phyloP scores from a whole-genome alignment of 2,113 vertebrate species.

The Ginglymostoma cirratum region DNA sequence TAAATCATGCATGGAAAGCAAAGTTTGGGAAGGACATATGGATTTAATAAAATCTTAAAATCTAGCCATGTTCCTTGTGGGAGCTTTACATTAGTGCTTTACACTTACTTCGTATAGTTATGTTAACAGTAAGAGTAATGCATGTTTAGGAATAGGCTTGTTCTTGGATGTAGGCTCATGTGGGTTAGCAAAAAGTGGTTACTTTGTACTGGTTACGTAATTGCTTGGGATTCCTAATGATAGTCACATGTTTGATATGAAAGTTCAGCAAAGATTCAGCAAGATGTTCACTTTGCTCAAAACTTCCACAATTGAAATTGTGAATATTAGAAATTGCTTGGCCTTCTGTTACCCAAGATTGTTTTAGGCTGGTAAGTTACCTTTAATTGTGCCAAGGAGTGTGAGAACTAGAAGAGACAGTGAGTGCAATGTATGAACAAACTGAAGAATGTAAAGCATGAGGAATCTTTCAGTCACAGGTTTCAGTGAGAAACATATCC shows the following conservation, averaged over 20 bases:
- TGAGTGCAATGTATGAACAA: neutral
- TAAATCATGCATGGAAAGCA: too few relatives aligned
- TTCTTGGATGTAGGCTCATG: neutral
- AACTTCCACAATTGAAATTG: neutral
- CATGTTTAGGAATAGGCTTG: neutral
- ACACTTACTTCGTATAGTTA: neutral
- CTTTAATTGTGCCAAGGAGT: neutral
- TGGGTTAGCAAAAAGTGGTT: neutral
- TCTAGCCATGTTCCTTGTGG: neutral
- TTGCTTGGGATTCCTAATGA: neutral
- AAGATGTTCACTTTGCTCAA: neutral
- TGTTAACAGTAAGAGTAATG: neutral
- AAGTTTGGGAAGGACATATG: too few relatives aligned
- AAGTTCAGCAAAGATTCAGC: neutral
- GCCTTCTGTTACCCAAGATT: neutral
- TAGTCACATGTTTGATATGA: neutral
- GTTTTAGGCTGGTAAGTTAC: neutral
- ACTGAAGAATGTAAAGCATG: neutral
- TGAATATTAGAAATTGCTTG: neutral
- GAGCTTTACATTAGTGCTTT: neutral
- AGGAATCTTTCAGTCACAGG: neutral
- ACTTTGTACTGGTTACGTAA: neutral
- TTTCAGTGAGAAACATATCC: neutral
- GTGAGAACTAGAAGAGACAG: neutral
- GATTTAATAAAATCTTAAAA: neutral